These are phyloP conservation scores for Nothobranchius kuhntae DNA, from an alignment of 2,113 vertebrate species.

Conservation along the genomic window DNA sequence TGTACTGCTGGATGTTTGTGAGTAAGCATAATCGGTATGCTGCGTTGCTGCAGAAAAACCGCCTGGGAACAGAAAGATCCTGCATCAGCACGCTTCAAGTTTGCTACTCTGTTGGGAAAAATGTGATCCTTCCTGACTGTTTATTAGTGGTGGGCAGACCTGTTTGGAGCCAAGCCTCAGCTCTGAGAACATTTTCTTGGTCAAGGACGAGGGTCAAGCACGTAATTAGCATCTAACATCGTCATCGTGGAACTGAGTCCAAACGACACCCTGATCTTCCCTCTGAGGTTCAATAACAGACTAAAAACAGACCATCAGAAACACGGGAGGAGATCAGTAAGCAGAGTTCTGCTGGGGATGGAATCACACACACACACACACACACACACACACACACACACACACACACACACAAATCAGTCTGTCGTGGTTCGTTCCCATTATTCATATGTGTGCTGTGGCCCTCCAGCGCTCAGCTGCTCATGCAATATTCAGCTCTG, in stretches of 20 bases:
- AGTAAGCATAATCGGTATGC: background rate
- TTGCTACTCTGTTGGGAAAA: slow-evolving; percentile 18
- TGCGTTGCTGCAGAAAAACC: background rate
- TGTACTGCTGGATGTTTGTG: background rate
- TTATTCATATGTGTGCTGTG: slow-evolving; percentile 57
- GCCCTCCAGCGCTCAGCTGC: slow-evolving; percentile 58
- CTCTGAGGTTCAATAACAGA: background rate
- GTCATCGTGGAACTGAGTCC: background rate
- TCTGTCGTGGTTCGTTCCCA: slow-evolving; percentile 41
- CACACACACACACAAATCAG: slow-evolving; percentile 36
- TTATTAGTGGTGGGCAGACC: background rate
- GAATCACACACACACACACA: slow-evolving; percentile 15
- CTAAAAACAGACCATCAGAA: slow-evolving; percentile 3
- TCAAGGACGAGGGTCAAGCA: background rate
- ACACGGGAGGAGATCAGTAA: slow-evolving; percentile 2
- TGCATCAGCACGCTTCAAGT: background rate
- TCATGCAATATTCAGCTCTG: slow-evolving; percentile 75
- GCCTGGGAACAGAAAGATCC: background rate
- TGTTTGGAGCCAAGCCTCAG: background rate
- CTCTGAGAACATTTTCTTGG: background rate
- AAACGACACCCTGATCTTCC: background rate
- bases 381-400: slow-evolving; percentile 7
- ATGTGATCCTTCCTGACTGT: background rate
- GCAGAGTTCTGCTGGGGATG: slow-evolving; percentile 6
- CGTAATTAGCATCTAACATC: background rate